A percentile compares a stretch with the other conserved stretches of the same genome.
Evolutionary conservation across 2,113 vertebrate genomes (phyloP).

Genomic region (Eudorcas thomsonii): DNA sequence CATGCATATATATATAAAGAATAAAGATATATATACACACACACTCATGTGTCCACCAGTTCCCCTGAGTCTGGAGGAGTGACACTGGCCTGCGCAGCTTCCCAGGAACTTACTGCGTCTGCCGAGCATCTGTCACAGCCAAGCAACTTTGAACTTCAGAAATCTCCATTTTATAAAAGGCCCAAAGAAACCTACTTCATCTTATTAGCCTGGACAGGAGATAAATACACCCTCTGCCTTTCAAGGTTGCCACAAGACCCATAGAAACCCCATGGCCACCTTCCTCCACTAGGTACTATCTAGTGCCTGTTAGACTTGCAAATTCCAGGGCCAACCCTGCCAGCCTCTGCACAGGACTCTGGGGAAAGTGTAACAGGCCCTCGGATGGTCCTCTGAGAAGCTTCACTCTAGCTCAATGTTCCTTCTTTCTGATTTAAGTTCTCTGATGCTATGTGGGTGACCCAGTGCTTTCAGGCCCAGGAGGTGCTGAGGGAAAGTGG

Average conservation of each 20-base stretch:
- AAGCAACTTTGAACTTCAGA: neutral
- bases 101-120: too few species aligned
- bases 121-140: neutral
- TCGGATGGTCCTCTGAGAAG: neutral
- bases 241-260: neutral
- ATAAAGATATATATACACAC: neutral
- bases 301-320: neutral
- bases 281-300: neutral
- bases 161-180: neutral
- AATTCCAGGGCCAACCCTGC: neutral
- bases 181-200: neutral
- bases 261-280: fast-evolving
- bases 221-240: neutral
- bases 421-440: neutral
- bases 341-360: neutral
- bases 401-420: fast-evolving
- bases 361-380: neutral
- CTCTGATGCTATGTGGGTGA: neutral
- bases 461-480: neutral
- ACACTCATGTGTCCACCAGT: neutral
- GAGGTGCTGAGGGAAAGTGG: neutral
- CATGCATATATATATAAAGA: neutral
- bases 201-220: neutral
- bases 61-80: neutral
- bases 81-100: neutral